Conservation (phyloP, 35 echinoderm and acorn worm species). For the Nesometra sesokonis region DNA sequence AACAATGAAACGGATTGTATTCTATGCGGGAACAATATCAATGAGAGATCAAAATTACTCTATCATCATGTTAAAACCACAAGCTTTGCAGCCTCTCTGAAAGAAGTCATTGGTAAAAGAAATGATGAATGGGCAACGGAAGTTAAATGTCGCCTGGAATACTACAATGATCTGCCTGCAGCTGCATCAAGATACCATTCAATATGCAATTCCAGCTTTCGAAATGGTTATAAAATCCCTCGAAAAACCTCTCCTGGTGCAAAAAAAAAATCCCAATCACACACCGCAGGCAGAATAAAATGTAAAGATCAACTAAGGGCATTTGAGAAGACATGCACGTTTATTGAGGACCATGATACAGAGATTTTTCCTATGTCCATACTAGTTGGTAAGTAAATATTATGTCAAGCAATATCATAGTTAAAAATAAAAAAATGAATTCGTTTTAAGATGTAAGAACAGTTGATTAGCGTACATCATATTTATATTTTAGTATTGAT, state of each 20-base stretch:
- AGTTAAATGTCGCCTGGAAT: neutral
- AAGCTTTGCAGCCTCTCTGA: neutral
- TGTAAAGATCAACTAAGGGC: slow-evolving; percentile 44
- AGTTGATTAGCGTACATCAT: no score
- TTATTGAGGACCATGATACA: slow-evolving; percentile 46
- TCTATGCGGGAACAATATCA: no score
- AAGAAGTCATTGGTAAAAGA: neutral
- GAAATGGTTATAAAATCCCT: slow-evolving; percentile 13
- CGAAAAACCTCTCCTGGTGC: neutral
- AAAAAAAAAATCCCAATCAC: slow-evolving; percentile 5
- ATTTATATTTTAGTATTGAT: no score
- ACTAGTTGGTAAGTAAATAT: slow-evolving; percentile 7
- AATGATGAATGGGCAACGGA: neutral
- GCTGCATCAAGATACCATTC: slow-evolving; percentile 40
- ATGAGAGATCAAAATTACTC: no score
- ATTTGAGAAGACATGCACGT: slow-evolving; percentile 41
- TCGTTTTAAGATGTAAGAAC: no score
- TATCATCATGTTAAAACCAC: neutral
- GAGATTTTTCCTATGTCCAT: slow-evolving; percentile 51
- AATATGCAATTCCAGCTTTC: slow-evolving; percentile 34
- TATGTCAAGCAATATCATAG: no score
- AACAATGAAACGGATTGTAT: no score
- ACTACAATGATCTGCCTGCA: slow-evolving; percentile 12
- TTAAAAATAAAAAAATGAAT: no score
- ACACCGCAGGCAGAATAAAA: slow-evolving; percentile 34